These are phyloP conservation scores for Hoplostethus atlanticus DNA, from an alignment of 2,797 vertebrate genomes.

Conservation along the genomic window DNA sequence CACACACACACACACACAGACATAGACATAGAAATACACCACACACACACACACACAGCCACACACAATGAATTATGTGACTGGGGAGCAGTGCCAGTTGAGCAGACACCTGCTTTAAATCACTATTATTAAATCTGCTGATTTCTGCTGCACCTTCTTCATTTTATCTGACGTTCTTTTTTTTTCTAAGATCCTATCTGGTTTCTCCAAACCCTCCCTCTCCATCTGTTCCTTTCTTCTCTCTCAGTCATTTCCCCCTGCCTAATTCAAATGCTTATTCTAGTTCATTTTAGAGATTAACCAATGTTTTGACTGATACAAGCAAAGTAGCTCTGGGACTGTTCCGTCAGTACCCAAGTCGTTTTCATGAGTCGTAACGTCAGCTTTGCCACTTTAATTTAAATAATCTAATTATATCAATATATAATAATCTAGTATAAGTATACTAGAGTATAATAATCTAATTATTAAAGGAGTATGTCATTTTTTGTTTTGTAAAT, in stretches of 20 bases:
- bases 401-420: too few species aligned
- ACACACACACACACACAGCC: not conserved
- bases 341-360: constrained; percentile 6
- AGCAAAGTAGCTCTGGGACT: constrained; percentile 40
- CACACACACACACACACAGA: not conserved
- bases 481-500: not conserved
- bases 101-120: constrained; percentile 26
- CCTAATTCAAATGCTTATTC: constrained; percentile 68
- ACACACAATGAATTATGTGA: constrained; percentile 6
- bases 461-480: too few species aligned
- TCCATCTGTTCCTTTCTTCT: constrained; percentile 54
- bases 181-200: constrained; percentile 9
- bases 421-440: too few species aligned
- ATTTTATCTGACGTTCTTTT: constrained; percentile 9
- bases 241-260: constrained; percentile 38
- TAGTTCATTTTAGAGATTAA: constrained; percentile 58
- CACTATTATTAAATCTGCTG: constrained; percentile 27
- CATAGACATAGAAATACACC: not conserved
- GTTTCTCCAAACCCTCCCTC: constrained; percentile 34
- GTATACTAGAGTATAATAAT: too few species aligned
- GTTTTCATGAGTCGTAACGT: constrained; percentile 36
- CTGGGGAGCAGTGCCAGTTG: not conserved
- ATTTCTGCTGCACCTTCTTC: not conserved
- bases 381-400: constrained; percentile 8
- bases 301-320: constrained; percentile 54